Conservation (phyloP, 2,888 invertebrate genomes). For the Andrena hattorfiana region DNA sequence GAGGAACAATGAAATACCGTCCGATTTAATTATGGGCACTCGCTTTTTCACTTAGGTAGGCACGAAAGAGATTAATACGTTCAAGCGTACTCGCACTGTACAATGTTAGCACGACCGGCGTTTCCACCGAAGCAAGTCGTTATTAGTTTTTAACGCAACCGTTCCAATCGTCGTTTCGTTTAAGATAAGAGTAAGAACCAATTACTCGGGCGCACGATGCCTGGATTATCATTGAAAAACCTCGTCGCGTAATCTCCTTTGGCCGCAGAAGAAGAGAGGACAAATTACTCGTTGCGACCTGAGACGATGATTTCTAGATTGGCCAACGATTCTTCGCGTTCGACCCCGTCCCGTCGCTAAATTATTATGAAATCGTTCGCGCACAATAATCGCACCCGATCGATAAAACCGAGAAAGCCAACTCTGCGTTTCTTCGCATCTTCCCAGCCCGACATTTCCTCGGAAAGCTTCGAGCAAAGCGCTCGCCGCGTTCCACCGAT, state of each 20-base stretch:
- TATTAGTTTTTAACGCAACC: slow-evolving; percentile 47
- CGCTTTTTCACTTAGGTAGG: background rate
- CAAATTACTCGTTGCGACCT: slow-evolving; percentile 54
- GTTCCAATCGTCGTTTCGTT: slow-evolving; percentile 33
- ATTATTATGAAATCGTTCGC: slow-evolving; percentile 42
- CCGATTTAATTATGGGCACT: no score
- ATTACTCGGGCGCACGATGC: slow-evolving; percentile 52
- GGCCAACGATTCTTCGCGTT: slow-evolving; percentile 37
- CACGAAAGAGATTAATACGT: slow-evolving; percentile 12
- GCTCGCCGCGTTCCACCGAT: no score
- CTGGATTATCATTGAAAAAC: slow-evolving; percentile 52
- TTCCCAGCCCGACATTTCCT: no score
- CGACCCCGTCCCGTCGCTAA: slow-evolving; percentile 27
- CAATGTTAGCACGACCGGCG: slow-evolving; percentile 4
- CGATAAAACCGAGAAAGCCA: background rate
- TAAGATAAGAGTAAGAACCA: slow-evolving; percentile 66
- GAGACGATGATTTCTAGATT: slow-evolving; percentile 57
- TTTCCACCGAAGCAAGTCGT: slow-evolving; percentile 18
- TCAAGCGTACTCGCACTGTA: background rate
- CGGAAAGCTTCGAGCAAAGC: no score
- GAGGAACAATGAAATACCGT: no score
- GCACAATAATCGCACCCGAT: slow-evolving; percentile 20
- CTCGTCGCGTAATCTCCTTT: slow-evolving; percentile 49
- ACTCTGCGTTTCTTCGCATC: no score
- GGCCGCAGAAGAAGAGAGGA: slow-evolving; percentile 36